Evolutionary conservation across 2,888 invertebrate species (phyloP).

Genomic region (Conchocele bisecta): DNA sequence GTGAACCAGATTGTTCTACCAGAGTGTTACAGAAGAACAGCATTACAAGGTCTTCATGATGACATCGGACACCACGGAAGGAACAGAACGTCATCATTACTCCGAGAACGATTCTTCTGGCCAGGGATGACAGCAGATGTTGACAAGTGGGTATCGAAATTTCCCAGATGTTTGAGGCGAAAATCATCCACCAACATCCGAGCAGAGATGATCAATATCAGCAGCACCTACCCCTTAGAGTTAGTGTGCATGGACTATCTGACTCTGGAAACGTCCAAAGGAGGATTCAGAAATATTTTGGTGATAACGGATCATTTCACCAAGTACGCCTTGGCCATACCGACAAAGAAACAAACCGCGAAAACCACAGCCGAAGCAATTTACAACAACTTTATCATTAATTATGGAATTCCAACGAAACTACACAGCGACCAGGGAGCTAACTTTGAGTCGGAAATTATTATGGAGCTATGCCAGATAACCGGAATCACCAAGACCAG

Average conservation of each 20-base stretch:
- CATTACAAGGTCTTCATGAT: constrained; percentile 23
- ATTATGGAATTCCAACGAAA: constrained; percentile 1
- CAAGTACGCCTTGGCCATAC: constrained; percentile 29
- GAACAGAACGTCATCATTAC: constrained; percentile 3
- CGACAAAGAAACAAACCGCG: constrained; percentile 31
- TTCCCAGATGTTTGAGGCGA: constrained; percentile 1
- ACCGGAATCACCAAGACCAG: constrained; percentile 33
- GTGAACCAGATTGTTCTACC: neutral
- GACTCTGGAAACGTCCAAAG: constrained; percentile 6
- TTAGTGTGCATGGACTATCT: constrained; percentile 26
- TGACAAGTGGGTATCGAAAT: neutral
- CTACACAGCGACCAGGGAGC: constrained; percentile 17
- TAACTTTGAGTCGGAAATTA: constrained; percentile 12
- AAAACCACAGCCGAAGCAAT: constrained; percentile 27
- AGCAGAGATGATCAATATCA: too few species aligned
- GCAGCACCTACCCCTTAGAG: constrained; percentile 10
- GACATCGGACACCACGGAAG: constrained; percentile 30
- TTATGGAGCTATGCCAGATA: constrained; percentile 38
- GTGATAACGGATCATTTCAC: constrained; percentile 32
- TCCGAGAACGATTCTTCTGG: constrained; percentile 22
- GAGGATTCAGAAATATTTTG: constrained; percentile 8
- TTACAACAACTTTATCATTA: constrained; percentile 10
- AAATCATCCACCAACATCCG: constrained; percentile 1
- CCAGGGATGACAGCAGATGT: neutral
- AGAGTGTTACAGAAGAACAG: neutral